Evolutionary conservation across 1,140 invertebrate species (phyloP).

Genomic region (Varroa destructor): DNA sequence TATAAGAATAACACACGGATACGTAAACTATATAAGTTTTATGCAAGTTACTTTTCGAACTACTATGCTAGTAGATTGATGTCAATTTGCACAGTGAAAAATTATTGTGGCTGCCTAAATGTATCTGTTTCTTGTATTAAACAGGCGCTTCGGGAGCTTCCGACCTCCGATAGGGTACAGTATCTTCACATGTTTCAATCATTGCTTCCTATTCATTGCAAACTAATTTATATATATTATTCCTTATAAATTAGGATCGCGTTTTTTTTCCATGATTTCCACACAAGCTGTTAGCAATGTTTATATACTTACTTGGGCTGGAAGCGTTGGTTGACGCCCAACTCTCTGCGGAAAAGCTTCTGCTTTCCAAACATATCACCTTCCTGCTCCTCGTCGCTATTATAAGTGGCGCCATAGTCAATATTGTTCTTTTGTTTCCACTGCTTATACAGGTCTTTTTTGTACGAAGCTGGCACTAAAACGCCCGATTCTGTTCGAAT

Average conservation of each 20-base stretch:
- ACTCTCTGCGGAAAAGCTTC: conserved; percentile 44
- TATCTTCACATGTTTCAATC: no score
- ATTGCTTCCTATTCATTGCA: no score
- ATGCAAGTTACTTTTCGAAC: conserved; percentile 27
- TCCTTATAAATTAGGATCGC: no score
- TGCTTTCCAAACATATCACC: conserved; percentile 31
- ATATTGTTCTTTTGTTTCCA: conserved; percentile 74
- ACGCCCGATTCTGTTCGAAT: conserved; percentile 86
- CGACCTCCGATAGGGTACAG: no score
- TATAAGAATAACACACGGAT: background rate
- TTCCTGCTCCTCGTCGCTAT: conserved; percentile 45
- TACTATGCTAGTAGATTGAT: conserved; percentile 20
- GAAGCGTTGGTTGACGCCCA: conserved; percentile 43
- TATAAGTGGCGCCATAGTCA: conserved; percentile 46
- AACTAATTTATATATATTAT: no score
- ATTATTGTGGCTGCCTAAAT: no score
- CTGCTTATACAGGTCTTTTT: conserved; percentile 68
- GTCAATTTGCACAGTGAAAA: no score
- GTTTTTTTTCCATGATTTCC: no score
- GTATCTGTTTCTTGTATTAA: no score
- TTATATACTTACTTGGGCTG: conserved; percentile 40
- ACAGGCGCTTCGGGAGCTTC: no score
- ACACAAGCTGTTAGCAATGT: conserved; percentile 27
- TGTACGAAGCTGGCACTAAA: conserved; percentile 84
- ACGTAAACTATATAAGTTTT: background rate